Evolutionary conservation across 30 jellyfish, hydroid and myxozoan genomes (phyloP).

Genomic region (Haliclystus octoradiatus): DNA sequence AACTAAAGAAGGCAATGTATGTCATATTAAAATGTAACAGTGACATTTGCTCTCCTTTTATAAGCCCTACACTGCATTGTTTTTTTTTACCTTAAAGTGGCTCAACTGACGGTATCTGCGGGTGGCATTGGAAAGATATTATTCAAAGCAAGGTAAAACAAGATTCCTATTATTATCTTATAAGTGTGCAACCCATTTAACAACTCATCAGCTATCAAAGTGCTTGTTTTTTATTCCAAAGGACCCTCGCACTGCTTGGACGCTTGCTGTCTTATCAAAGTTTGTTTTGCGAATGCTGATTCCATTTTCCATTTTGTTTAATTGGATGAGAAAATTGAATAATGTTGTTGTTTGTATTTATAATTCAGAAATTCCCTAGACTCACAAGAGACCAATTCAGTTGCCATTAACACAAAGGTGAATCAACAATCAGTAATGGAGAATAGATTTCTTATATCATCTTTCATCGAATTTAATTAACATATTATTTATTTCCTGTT

Average conservation of each 20-base stretch:
- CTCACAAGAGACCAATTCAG: conserved; percentile 64
- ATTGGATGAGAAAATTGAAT: background rate
- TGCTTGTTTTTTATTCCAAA: conserved; percentile 1
- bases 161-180: too few relatives aligned
- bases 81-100: conserved; percentile 48
- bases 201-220: background rate
- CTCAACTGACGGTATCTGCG: conserved; percentile 58
- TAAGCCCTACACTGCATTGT: conserved; percentile 22
- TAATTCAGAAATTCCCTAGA: conserved; percentile 6
- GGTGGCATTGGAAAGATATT: conserved; percentile 91
- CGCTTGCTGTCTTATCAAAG: conserved; percentile 39
- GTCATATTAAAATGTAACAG: background rate
- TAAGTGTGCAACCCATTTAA: too few relatives aligned
- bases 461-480: too few relatives aligned
- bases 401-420: conserved; percentile 49
- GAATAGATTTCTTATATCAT: too few relatives aligned
- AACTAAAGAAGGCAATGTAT: background rate
- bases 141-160: conserved; percentile 43
- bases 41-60: background rate
- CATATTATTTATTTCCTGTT: background rate
- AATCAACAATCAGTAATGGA: too few relatives aligned
- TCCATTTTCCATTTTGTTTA: too few relatives aligned
- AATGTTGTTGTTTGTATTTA: background rate
- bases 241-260: conserved; percentile 93
- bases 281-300: background rate